Percentiles rank a stretch among this genome's conserved stretches.
phyloP scores from a whole-genome alignment of 2,888 invertebrate genomes.

The Philhelius pedissequus region DNA sequence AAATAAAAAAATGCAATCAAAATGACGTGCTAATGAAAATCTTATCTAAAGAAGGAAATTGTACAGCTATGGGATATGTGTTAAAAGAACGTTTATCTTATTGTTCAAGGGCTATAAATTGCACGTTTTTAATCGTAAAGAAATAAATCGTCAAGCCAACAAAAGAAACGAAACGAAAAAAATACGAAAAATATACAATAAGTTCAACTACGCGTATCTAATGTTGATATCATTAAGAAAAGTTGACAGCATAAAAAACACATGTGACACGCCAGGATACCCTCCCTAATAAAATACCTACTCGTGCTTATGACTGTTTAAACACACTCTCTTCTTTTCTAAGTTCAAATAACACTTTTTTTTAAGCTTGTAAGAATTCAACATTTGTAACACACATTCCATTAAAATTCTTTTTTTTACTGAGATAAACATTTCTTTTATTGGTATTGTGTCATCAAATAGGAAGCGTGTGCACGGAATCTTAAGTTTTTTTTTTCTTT shows the following conservation, averaged over 20 bases:
- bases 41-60: neutral
- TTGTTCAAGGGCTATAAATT: neutral
- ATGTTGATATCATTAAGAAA: neutral
- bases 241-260: neutral
- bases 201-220: neutral
- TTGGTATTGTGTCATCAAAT: neutral
- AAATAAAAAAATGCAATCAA: neutral
- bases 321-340: neutral
- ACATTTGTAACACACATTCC: neutral
- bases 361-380: neutral
- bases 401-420: neutral
- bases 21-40: neutral
- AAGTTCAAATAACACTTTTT: neutral
- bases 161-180: neutral
- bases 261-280: conserved; percentile 3
- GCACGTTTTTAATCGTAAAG: neutral
- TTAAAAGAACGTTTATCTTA: neutral
- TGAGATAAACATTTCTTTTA: neutral
- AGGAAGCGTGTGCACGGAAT: neutral
- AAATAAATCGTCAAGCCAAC: neutral
- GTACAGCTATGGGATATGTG: neutral
- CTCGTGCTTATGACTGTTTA: neutral
- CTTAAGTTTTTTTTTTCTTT: neutral
- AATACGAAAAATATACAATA: neutral
- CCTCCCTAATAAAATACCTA: too few species aligned